Percentiles rank a stretch among this genome's conserved stretches.
Evolutionary conservation across 2,797 vertebrate genomes (phyloP).

Genomic region (Sebastes oblongus): DNA sequence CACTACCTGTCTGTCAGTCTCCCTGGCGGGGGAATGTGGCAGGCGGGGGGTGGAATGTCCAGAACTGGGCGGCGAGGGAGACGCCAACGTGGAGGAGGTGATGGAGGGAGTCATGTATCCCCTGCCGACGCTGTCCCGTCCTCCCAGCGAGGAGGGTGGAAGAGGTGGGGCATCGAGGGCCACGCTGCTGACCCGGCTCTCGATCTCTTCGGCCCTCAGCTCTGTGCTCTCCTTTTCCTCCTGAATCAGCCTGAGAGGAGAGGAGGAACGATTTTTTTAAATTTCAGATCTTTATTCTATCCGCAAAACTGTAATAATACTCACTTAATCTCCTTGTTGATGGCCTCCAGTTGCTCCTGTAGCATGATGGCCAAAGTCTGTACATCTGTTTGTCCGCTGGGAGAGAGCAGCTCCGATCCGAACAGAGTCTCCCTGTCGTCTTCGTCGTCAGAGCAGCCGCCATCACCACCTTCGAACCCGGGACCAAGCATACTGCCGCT

Average conservation of each 20-base stretch:
- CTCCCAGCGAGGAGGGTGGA: conserved; percentile 82
- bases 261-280: background rate
- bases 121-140: conserved; percentile 81
- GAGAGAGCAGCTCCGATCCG: conserved; percentile 88
- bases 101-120: conserved; percentile 90
- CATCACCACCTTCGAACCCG: conserved; percentile 79
- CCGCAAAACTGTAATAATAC: conserved; percentile 16
- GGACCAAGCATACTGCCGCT: conserved; percentile 73
- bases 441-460: conserved; percentile 84
- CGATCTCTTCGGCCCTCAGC: conserved; percentile 90
- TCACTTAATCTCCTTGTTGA: conserved; percentile 95
- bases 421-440: conserved; percentile 86
- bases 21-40: conserved; percentile 89
- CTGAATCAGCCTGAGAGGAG: conserved; percentile 86
- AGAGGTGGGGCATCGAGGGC: conserved; percentile 83
- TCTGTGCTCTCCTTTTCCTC: conserved; percentile 95
- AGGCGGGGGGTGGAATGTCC: conserved; percentile 91
- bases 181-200: conserved; percentile 90
- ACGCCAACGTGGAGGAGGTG: conserved; percentile 90
- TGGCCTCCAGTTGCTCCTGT: conserved; percentile 93
- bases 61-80: conserved; percentile 91
- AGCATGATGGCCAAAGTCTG: conserved; percentile 94
- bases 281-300: background rate
- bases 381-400: conserved; percentile 92
- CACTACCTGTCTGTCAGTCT: conserved; percentile 84